Evolutionary conservation across 1,140 invertebrate species (phyloP).

Genomic region (Tetragnatha versicolor): DNA sequence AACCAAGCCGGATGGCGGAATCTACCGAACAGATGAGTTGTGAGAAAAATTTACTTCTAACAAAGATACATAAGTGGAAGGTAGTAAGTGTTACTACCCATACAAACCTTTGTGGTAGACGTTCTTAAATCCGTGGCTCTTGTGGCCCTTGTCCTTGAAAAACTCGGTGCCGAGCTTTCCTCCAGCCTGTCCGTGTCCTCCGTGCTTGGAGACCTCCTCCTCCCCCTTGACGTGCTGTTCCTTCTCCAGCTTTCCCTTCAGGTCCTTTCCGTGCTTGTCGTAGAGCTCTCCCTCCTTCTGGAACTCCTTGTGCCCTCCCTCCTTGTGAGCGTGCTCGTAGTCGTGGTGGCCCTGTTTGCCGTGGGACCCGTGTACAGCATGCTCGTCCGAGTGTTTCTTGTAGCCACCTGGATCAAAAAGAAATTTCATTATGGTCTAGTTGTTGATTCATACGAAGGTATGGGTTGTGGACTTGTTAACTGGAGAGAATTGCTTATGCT

Average conservation of each 20-base stretch:
- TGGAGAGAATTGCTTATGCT: too few relatives aligned
- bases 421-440: background rate
- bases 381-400: constrained; percentile 8
- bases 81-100: too few relatives aligned
- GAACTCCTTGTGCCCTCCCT: constrained; percentile 21
- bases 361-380: constrained; percentile 25
- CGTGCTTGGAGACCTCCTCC: background rate
- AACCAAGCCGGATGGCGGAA: too few relatives aligned
- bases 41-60: too few relatives aligned
- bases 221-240: constrained; percentile 5
- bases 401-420: constrained; percentile 5
- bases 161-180: constrained; percentile 30
- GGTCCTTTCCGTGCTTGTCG: constrained; percentile 46
- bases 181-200: constrained; percentile 13
- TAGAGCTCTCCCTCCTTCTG: constrained; percentile 42
- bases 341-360: constrained; percentile 33
- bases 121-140: constrained; percentile 47
- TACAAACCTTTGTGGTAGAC: constrained; percentile 46
- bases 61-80: too few relatives aligned
- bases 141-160: constrained; percentile 44
- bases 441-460: too few relatives aligned
- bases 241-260: constrained; percentile 24
- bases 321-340: constrained; percentile 11
- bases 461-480: too few relatives aligned
- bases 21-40: too few relatives aligned